Percentiles rank a stretch among this genome's conserved stretches.
phyloP scores from a whole-genome alignment of 1,140 invertebrate species.

The Planococcus citri region DNA sequence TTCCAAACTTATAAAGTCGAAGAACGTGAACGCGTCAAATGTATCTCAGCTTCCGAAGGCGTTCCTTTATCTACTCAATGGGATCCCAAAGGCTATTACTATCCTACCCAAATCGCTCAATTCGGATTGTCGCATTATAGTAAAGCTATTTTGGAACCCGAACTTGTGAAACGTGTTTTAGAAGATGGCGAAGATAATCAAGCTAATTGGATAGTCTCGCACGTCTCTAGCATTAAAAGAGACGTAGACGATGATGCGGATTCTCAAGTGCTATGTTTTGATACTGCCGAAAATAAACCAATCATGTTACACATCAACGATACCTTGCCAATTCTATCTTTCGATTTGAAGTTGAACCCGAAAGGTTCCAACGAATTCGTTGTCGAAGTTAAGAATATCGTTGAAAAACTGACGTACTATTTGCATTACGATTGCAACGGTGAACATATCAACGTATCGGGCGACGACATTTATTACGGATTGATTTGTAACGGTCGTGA shows the following conservation, averaged over 20 bases:
- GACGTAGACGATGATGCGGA: conserved; percentile 42
- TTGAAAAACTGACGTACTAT: neutral
- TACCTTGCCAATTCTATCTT: neutral
- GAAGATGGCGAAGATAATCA: conserved; percentile 59
- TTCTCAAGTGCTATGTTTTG: conserved; percentile 52
- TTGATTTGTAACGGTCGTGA: conserved; percentile 47
- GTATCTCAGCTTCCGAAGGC: conserved; percentile 79
- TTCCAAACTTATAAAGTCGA: conserved; percentile 98
- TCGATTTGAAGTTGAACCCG: neutral
- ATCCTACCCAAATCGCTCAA: conserved; percentile 97
- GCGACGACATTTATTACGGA: conserved; percentile 73
- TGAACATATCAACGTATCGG: conserved; percentile 27
- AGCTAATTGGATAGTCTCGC: conserved; percentile 51
- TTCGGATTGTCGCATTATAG: conserved; percentile 95
- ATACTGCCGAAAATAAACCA: conserved; percentile 41
- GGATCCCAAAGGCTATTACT: conserved; percentile 86
- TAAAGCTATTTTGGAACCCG: conserved; percentile 74
- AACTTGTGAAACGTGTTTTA: conserved; percentile 45
- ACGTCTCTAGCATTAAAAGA: conserved; percentile 41
- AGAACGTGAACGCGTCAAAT: conserved; percentile 86
- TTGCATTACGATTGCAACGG: neutral
- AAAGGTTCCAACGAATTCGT: neutral
- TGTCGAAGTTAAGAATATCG: neutral
- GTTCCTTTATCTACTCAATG: conserved; percentile 92
- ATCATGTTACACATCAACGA: neutral